phyloP scores from a whole-genome alignment of 2,888 invertebrate genomes.

The Cosmia pyralina region DNA sequence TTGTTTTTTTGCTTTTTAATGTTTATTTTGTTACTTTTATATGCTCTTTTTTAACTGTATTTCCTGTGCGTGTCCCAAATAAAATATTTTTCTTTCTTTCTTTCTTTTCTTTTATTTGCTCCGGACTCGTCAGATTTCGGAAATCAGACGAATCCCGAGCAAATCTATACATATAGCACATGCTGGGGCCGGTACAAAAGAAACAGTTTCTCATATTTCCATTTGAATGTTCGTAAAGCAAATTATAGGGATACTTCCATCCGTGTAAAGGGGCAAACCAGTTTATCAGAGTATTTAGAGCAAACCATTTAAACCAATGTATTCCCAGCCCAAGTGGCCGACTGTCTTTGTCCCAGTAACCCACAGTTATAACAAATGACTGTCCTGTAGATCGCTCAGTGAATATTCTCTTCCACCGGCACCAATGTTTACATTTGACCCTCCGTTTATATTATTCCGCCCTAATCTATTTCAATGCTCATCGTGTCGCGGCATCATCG shows the following conservation, averaged over 20 bases:
- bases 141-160: too few species aligned
- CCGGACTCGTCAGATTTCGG: too few species aligned
- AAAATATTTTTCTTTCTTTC: too few species aligned
- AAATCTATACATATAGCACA: too few species aligned
- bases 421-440: constrained; percentile 15
- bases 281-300: too few species aligned
- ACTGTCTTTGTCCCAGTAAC: not conserved
- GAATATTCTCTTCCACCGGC: not conserved
- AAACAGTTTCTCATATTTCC: not conserved
- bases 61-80: too few species aligned
- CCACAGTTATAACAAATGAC: not conserved
- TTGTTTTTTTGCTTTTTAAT: too few species aligned
- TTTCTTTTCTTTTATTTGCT: too few species aligned
- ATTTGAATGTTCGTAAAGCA: not conserved
- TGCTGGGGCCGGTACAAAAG: not conserved
- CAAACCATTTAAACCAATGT: too few species aligned
- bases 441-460: constrained; percentile 10
- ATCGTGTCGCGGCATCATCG: constrained; percentile 14
- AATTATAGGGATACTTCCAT: not conserved
- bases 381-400: not conserved
- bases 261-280: not conserved
- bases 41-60: too few species aligned
- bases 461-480: constrained; percentile 16
- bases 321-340: not conserved
- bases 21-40: too few species aligned